These are phyloP conservation scores for Adelges cooleyi DNA, from an alignment of 1,140 invertebrate genomes.

Conservation along the genomic window DNA sequence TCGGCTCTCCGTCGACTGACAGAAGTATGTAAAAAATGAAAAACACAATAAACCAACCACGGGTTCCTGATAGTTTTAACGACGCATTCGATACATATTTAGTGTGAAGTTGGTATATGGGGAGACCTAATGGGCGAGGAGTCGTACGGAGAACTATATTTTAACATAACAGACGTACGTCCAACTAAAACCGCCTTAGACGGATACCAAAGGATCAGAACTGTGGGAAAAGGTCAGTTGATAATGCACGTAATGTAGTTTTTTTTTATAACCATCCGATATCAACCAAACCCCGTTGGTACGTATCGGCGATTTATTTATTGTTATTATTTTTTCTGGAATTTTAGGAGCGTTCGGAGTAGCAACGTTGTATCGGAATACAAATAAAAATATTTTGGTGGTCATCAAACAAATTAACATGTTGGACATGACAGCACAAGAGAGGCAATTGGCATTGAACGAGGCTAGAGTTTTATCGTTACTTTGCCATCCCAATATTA, in stretches of 20 bases:
- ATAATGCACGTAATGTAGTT: too few species aligned
- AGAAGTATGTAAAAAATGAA: too few species aligned
- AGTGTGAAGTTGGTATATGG: slow-evolving; percentile 17
- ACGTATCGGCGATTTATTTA: too few species aligned
- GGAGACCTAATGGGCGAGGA: slow-evolving; percentile 4
- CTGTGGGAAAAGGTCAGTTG: slow-evolving; percentile 45
- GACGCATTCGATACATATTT: not conserved
- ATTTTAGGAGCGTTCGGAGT: slow-evolving; percentile 65
- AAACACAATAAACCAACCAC: too few species aligned
- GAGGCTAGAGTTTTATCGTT: slow-evolving; percentile 60
- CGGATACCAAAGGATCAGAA: slow-evolving; percentile 49
- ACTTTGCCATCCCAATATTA: slow-evolving; percentile 63
- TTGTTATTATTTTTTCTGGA: too few species aligned
- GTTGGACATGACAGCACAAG: slow-evolving; percentile 52
- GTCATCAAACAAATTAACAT: slow-evolving; percentile 69
- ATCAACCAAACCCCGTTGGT: too few species aligned
- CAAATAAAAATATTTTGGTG: slow-evolving; percentile 52
- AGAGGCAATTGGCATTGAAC: slow-evolving; percentile 61
- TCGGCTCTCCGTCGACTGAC: not conserved
- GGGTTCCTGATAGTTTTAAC: too few species aligned
- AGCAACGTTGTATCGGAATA: slow-evolving; percentile 56
- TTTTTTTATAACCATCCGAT: too few species aligned
- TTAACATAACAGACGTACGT: not conserved
- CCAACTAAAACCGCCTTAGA: slow-evolving; percentile 30
- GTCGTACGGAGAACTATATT: slow-evolving; percentile 16